Evolutionary conservation across 92 coral and sea anemone genomes (phyloP), one percentile per base, ranked within the genome.

Genomic region (Porites divaricata): DNA sequence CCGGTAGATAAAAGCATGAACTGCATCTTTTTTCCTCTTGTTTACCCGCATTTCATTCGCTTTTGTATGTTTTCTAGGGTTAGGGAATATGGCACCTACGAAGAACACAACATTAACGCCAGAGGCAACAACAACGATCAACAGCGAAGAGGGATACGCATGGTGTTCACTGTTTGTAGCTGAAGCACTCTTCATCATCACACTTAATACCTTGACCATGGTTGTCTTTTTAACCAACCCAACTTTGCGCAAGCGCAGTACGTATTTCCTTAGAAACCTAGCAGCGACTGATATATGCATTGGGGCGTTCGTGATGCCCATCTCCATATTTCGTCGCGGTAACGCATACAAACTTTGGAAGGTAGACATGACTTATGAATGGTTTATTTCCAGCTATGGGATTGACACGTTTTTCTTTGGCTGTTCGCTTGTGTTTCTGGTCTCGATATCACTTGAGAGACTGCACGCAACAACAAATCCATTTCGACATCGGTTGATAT

Each of bases 361-460:
- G 24, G 63, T 68, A 0, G 54, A 80, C 10, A 80, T 67, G 25
- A 10, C 67, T 26, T 28, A 8, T 21, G 71, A 45, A 5, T 21
- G 61, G 51, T 45, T 51, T 2, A 22, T 50, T 48, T 72, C 63
- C 70, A 65, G 71, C 5, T 62, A 59, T 74, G 86, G 72, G 45
- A 61, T 72, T 11, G 79, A 61, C 51, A 49, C 70, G 9, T 52
- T 82, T 19, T 82, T 72, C 63, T 82, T 72, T 45, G 79, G 78
- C 0, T 59, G 78, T 51, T 82, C 79, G 1, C 79, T 74, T 3
- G 72, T 15, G 48, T 82, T 82, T 50, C 53, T 82, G 24, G 79
- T 26, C 48, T 72, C 79, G 9, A 82, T 82, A 20, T 82, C 86
- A 51, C 53, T 82, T 13, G 86, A 82, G 63, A 82, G 86, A 23